These are phyloP conservation scores for Dicycla oo DNA, from an alignment of 2,888 invertebrate genomes.

Conservation along the genomic window DNA sequence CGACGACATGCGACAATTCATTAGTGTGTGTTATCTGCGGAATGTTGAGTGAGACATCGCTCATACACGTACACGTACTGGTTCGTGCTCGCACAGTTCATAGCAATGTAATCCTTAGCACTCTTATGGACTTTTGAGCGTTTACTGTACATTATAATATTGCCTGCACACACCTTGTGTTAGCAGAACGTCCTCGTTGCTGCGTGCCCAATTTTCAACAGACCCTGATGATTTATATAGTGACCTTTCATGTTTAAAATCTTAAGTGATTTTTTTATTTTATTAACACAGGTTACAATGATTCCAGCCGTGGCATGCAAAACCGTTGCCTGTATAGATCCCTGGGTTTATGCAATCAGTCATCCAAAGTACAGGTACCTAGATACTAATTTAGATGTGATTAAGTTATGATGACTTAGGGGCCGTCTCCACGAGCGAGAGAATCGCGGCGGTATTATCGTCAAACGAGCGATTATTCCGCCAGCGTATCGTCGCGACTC, in stretches of 20 bases:
- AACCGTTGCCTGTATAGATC: conserved; percentile 97
- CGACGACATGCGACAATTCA: too few relatives aligned
- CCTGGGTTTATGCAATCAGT: conserved; percentile 97
- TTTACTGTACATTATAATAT: too few relatives aligned
- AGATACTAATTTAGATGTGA: neutral
- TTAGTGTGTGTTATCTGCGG: too few relatives aligned
- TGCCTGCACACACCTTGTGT: neutral
- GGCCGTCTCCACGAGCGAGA: too few relatives aligned
- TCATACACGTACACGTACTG: too few relatives aligned
- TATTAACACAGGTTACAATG: conserved; percentile 92
- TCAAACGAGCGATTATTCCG: too few relatives aligned
- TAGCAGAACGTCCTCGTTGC: neutral
- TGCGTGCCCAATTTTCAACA: neutral
- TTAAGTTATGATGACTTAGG: neutral
- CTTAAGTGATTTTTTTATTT: neutral
- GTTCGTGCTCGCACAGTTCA: too few relatives aligned
- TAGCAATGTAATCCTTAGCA: too few relatives aligned
- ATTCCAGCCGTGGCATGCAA: conserved; percentile 96
- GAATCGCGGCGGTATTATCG: too few relatives aligned
- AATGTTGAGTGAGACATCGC: too few relatives aligned
- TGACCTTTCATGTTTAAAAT: neutral
- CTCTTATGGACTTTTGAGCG: too few relatives aligned
- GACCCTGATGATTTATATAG: neutral
- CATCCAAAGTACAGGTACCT: conserved; percentile 95
- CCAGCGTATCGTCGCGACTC: too few relatives aligned